Percentiles rank a stretch among this genome's conserved stretches.
These are phyloP conservation scores for Tupiocoris notatus DNA, from an alignment of 2,888 invertebrate genomes.

Conservation along the genomic window DNA sequence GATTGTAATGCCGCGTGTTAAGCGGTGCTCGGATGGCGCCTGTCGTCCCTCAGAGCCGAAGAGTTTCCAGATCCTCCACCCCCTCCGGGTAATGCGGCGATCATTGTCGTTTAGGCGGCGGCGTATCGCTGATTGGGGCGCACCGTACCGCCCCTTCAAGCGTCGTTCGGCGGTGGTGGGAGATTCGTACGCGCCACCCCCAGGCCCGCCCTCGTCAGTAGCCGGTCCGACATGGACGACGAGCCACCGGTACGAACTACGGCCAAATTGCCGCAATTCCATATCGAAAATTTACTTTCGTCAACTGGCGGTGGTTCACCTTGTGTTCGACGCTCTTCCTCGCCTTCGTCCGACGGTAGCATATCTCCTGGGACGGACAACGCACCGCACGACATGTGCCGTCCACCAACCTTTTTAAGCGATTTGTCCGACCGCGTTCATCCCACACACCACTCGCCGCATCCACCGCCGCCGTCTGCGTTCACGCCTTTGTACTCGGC, in stretches of 20 bases:
- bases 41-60: slow-evolving; percentile 22
- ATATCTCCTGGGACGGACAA: slow-evolving; percentile 34
- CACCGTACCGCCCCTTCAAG: slow-evolving; percentile 27
- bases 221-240: slow-evolving; percentile 30
- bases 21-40: slow-evolving; percentile 41
- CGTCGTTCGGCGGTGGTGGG: not conserved
- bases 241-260: slow-evolving; percentile 7
- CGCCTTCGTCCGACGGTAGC: slow-evolving; percentile 28
- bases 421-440: slow-evolving; percentile 18
- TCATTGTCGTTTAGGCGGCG: slow-evolving; percentile 17
- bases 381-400: not conserved
- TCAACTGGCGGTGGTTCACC: not conserved
- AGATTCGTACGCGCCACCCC: not conserved
- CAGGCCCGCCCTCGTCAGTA: not conserved
- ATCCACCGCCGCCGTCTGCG: slow-evolving; percentile 27
- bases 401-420: slow-evolving; percentile 1
- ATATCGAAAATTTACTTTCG: slow-evolving; percentile 36
- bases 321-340: not conserved
- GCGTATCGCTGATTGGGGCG: slow-evolving; percentile 30
- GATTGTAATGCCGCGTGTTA: slow-evolving; percentile 39
- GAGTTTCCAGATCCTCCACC: slow-evolving; percentile 16
- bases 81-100: slow-evolving; percentile 40
- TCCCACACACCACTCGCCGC: too few relatives aligned
- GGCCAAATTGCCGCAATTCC: slow-evolving; percentile 25
- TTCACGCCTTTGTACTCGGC: slow-evolving; percentile 35